A percentile compares a stretch with the other conserved stretches of the same genome.
Evolutionary conservation across 2,113 vertebrate species (phyloP).

Genomic region (Rattus rattus): DNA sequence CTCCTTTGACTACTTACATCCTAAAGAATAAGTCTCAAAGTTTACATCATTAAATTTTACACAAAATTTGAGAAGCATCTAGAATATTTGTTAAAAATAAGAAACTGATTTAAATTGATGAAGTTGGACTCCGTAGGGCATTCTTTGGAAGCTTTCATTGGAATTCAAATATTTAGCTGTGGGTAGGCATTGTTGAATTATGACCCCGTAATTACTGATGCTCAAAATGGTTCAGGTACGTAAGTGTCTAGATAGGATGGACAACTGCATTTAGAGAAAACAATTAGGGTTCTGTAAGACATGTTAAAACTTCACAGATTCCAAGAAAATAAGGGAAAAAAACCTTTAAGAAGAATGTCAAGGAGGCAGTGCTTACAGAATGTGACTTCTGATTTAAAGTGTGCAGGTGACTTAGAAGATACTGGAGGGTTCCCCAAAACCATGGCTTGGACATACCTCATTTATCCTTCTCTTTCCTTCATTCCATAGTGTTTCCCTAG

Average conservation of each 20-base stretch:
- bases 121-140: not conserved
- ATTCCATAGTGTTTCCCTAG: not conserved
- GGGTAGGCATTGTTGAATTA: not conserved
- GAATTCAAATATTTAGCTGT: not conserved
- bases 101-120: not conserved
- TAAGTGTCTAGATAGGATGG: not conserved
- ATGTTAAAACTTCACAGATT: not conserved
- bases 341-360: not conserved
- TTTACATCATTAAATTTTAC: not conserved
- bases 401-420: not conserved
- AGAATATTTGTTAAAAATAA: not conserved
- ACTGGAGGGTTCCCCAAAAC: not conserved
- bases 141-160: not conserved
- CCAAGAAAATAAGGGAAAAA: not conserved
- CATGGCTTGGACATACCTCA: not conserved
- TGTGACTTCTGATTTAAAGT: constrained; percentile 20
- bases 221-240: not conserved
- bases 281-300: not conserved
- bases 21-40: not conserved
- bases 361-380: not conserved
- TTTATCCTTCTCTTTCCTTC: constrained; percentile 44
- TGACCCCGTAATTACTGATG: not conserved
- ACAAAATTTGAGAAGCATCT: not conserved
- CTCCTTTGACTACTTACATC: too few relatives aligned
- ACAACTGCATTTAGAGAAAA: not conserved